phyloP scores from a whole-genome alignment of 2,888 invertebrate species.

The Imbricaverruca yamaguchii region DNA sequence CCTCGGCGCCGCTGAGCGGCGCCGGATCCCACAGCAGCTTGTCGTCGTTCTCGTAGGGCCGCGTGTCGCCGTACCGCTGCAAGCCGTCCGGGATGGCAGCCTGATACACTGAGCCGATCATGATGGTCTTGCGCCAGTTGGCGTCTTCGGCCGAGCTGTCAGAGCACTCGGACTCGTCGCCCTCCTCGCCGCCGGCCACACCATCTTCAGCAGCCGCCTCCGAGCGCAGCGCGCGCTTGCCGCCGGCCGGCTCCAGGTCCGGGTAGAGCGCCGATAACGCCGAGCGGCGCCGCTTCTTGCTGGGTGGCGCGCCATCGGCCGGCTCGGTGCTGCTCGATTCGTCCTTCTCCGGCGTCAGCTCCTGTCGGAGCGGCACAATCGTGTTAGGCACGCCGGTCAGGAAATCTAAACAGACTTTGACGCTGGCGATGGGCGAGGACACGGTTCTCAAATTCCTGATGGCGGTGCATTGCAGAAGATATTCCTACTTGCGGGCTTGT shows the following conservation, averaged over 20 bases:
- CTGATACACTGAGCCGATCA: slow-evolving; percentile 87
- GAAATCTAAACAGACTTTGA: too few species aligned
- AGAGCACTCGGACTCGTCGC: slow-evolving; percentile 62
- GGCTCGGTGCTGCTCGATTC: slow-evolving; percentile 27
- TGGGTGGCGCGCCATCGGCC: slow-evolving; percentile 8
- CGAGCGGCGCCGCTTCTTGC: slow-evolving; percentile 17
- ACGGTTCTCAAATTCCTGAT: too few species aligned
- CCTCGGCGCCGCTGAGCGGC: slow-evolving; percentile 59
- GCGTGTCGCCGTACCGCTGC: slow-evolving; percentile 76
- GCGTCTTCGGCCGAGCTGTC: slow-evolving; percentile 72
- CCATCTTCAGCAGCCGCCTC: slow-evolving; percentile 16
- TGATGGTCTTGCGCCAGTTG: slow-evolving; percentile 87
- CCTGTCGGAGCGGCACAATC: too few species aligned
- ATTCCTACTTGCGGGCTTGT: too few species aligned
- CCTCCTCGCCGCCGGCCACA: slow-evolving; percentile 40
- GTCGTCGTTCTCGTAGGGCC: slow-evolving; percentile 91
- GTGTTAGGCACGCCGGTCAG: too few species aligned
- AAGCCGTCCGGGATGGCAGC: slow-evolving; percentile 87
- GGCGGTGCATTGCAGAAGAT: too few species aligned
- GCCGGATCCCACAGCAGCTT: slow-evolving; percentile 88
- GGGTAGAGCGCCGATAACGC: slow-evolving; percentile 6
- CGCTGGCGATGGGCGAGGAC: too few species aligned
- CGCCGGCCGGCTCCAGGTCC: slow-evolving; percentile 1
- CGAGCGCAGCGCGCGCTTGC: not conserved
- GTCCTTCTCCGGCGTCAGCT: slow-evolving; percentile 22